Percentiles rank a stretch among this genome's conserved stretches.
These are phyloP conservation scores for Linnaemya tessellans DNA, from an alignment of 2,888 invertebrate species.

Conservation along the genomic window DNA sequence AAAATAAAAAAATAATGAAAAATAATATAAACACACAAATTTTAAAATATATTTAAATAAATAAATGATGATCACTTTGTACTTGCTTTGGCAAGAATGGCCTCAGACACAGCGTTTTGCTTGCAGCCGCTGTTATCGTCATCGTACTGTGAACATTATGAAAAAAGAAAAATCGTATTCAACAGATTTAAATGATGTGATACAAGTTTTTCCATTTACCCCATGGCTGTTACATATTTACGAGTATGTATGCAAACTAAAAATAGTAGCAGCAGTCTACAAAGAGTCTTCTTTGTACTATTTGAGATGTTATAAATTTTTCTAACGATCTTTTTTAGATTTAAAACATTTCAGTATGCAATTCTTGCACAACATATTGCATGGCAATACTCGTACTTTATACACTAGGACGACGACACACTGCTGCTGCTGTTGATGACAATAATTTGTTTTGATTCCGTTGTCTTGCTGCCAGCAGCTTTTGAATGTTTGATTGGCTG, in stretches of 20 bases:
- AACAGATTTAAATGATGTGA: conserved; percentile 70
- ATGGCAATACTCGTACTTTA: conserved; percentile 27
- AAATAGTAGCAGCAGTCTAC: neutral
- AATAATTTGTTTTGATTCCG: conserved; percentile 66
- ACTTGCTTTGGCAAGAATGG: conserved; percentile 47
- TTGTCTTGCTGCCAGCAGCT: conserved; percentile 20
- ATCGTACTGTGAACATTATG: conserved; percentile 17
- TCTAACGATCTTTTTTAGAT: conserved; percentile 31
- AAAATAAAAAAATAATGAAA: conserved; percentile 28
- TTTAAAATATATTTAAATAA: conserved; percentile 51
- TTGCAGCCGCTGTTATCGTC: neutral
- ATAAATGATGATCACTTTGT: conserved; percentile 68
- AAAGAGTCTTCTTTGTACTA: conserved; percentile 49
- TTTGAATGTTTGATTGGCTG: conserved; percentile 30
- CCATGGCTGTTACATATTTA: conserved; percentile 23
- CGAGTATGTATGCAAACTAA: neutral
- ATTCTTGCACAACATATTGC: conserved; percentile 63
- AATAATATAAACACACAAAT: conserved; percentile 21
- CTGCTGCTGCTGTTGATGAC: conserved; percentile 61
- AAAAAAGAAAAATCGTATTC: conserved; percentile 33
- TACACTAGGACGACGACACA: conserved; percentile 21
- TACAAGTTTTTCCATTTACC: conserved; percentile 37
- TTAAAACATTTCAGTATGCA: conserved; percentile 62
- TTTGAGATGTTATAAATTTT: conserved; percentile 45
- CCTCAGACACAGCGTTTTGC: conserved; percentile 12